Base-by-base conservation (phyloP, 92 coral and sea anemone species). In the Muricea muricata region DNA sequence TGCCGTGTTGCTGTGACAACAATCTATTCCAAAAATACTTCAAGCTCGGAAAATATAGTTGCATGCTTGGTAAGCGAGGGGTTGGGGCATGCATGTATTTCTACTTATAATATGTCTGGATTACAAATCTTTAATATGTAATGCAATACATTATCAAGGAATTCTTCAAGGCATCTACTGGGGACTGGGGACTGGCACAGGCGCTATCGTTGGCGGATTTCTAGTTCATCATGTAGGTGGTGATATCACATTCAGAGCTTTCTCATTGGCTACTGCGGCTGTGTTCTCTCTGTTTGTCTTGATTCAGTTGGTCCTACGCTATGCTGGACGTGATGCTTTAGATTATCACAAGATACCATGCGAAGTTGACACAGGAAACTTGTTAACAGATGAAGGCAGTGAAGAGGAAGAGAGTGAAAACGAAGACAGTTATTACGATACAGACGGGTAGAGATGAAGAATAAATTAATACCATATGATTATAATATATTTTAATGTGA, bases 131-230 rank as follows among this genome's bases (percentile, higher is more conserved):
- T n/a, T n/a, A n/a, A n/a, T n/a, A n/a, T n/a, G n/a, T n/a, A n/a
- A n/a, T n/a, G n/a, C n/a, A n/a, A n/a, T n/a, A n/a, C n/a, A n/a
- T n/a, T 74, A 41, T 74, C 12, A 21, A 74, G 80, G 80, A 23
- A 74, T 74, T 74, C 80, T 74, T 30, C 80, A 74, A 48, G 80
- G 80, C 24, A 21, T 74, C 33, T 74, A 74, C 40, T 74, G 80
- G 80, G 80, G 80, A 29, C 58, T 74, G 47, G 80, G 80, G 1
- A 74, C 80, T 74, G 80, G 80, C 9, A 46, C 63, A 7, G 80
- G 80, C 20, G 80, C 80, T 3, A 74, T 74, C 32, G 32, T 33
- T 74, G 80, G 80, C 13, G 80, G 80, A 39, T 74, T 74, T 74
- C 80, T 74, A 24, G 80, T 74, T 33, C 80, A 74, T 18, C 60